Conservation (phyloP, 2,888 invertebrate species). For the Cheilosia vernalis region DNA sequence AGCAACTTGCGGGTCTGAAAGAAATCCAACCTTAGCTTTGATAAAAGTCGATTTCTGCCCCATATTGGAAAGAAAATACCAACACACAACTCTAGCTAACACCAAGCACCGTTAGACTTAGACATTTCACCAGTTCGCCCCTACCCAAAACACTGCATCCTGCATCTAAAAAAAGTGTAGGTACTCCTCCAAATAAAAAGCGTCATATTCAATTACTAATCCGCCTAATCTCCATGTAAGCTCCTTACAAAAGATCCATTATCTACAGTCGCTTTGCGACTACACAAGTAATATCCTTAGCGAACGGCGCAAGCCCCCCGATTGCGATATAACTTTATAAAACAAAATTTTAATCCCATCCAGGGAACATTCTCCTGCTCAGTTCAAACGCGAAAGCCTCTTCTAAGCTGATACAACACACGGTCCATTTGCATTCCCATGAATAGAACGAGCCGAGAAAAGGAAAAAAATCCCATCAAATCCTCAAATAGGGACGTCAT, state of each 20-base stretch:
- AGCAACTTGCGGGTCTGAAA: too few species aligned
- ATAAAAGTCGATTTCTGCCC: too few species aligned
- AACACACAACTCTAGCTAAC: too few species aligned
- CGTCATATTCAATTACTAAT: background rate
- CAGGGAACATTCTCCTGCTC: background rate
- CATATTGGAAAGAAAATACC: too few species aligned
- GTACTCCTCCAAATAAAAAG: background rate
- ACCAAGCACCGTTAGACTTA: too few species aligned
- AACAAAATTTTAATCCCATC: conserved; percentile 50
- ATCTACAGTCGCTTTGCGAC: background rate
- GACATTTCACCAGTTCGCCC: too few species aligned
- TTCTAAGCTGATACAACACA: conserved; percentile 16
- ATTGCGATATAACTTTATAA: conserved; percentile 40
- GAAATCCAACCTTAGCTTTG: too few species aligned
- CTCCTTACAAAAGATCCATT: background rate
- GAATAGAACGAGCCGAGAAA: conserved; percentile 2
- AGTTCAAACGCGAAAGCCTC: conserved; percentile 28
- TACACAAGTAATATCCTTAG: too few species aligned
- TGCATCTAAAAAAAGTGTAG: too few species aligned
- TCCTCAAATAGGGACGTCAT: conserved; percentile 21
- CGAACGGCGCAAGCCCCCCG: background rate
- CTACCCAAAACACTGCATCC: too few species aligned
- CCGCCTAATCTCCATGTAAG: background rate
- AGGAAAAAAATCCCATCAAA: conserved; percentile 48
- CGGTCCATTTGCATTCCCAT: conserved; percentile 42